Percentiles rank a stretch among this genome's conserved stretches.
These are phyloP conservation scores for Corythaeola cristata DNA, from an alignment of 2,113 vertebrate species.

Conservation along the genomic window DNA sequence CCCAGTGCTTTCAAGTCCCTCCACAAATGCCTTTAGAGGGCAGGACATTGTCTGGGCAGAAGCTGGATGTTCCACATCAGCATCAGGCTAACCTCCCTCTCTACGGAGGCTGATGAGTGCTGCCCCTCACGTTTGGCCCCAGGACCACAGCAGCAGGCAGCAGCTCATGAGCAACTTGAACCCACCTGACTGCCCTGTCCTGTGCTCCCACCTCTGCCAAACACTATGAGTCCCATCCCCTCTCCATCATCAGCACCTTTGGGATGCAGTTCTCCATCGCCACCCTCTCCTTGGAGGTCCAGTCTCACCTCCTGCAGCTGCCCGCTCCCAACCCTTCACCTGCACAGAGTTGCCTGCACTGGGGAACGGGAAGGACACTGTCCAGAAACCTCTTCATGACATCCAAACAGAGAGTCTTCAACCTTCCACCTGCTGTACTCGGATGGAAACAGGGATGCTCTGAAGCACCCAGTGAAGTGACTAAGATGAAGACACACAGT, in stretches of 20 bases:
- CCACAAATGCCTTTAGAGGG: neutral
- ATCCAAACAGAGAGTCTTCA: neutral
- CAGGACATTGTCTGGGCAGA: neutral
- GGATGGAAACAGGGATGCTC: neutral
- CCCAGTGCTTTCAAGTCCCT: neutral
- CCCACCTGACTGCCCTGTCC: neutral
- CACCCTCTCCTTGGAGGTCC: neutral
- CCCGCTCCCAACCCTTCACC: neutral
- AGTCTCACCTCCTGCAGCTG: neutral
- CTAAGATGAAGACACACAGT: neutral
- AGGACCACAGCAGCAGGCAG: neutral
- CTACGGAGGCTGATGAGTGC: neutral
- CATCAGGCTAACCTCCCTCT: neutral
- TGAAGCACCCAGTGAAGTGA: neutral
- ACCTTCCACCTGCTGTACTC: neutral
- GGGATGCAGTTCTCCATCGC: neutral
- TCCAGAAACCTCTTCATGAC: neutral
- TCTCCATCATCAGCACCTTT: neutral
- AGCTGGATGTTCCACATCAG: rapidly evolving
- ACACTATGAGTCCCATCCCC: neutral
- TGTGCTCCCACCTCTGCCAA: neutral
- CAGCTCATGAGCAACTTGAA: neutral
- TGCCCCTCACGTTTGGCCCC: rapidly evolving
- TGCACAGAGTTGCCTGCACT: neutral
- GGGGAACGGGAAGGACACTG: neutral